A percentile compares a stretch with the other conserved stretches of the same genome.
Conservation (phyloP, 2,797 vertebrate genomes). For the Limosa lapponica region DNA sequence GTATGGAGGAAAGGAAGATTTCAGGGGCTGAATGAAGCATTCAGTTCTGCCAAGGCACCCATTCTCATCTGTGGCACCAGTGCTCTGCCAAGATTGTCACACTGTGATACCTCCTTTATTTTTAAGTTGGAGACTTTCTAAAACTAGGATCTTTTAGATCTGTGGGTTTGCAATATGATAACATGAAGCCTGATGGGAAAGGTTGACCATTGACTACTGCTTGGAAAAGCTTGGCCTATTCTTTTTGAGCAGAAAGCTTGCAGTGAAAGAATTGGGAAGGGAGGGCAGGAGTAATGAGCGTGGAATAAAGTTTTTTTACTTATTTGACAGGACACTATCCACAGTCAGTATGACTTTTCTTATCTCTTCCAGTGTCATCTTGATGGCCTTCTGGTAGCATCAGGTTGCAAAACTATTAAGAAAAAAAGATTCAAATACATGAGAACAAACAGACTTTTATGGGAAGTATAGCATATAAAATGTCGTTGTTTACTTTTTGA, state of each 20-base stretch:
- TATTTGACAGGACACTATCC: not conserved
- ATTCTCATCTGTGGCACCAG: not conserved
- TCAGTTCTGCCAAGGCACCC: slow-evolving; percentile 37
- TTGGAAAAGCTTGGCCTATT: not conserved
- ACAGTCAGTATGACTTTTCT: not conserved
- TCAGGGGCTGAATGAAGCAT: slow-evolving; percentile 34
- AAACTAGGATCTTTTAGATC: not conserved
- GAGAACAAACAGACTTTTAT: not conserved
- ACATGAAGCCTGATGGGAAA: not conserved
- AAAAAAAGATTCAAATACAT: not conserved
- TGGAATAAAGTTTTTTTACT: not conserved
- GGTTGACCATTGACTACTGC: not conserved
- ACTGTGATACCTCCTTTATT: slow-evolving; percentile 30
- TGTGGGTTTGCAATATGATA: not conserved
- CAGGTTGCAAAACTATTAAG: not conserved
- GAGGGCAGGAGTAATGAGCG: not conserved
- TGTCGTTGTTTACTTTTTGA: not conserved
- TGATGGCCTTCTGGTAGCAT: not conserved
- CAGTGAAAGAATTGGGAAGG: not conserved
- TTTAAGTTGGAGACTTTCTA: slow-evolving; percentile 23
- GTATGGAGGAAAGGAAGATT: not conserved
- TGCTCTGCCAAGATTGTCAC: slow-evolving; percentile 39
- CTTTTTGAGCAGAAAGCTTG: not conserved
- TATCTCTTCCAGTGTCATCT: not conserved
- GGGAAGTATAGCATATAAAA: not conserved